Percentiles rank a stretch among this genome's conserved stretches.
phyloP scores from a whole-genome alignment of 1,140 invertebrate species.

The Ericerus pela region DNA sequence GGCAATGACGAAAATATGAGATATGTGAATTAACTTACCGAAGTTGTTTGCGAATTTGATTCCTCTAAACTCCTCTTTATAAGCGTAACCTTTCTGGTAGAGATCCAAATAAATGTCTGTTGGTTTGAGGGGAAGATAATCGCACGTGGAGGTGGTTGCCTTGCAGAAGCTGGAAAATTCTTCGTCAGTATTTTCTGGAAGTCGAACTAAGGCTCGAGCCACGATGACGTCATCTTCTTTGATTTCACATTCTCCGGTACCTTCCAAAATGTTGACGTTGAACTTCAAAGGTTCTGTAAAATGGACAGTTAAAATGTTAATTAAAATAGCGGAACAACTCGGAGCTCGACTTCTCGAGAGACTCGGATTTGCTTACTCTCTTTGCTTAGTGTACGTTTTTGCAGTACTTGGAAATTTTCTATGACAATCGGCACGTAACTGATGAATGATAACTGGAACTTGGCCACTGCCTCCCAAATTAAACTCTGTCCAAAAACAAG shows the following conservation, averaged over 20 bases:
- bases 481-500: background rate
- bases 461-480: constrained; percentile 14
- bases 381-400: background rate
- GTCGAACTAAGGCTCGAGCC: constrained; percentile 9
- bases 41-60: constrained; percentile 7
- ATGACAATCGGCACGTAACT: constrained; percentile 2
- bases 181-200: constrained; percentile 2
- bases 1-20: too few relatives aligned
- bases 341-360: background rate
- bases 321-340: background rate
- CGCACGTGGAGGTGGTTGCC: background rate
- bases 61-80: constrained; percentile 4
- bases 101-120: constrained; percentile 15
- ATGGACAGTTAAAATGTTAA: background rate
- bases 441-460: background rate
- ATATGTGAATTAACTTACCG: constrained; percentile 8
- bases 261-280: constrained; percentile 1
- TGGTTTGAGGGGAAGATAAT: background rate
- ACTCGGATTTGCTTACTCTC: background rate
- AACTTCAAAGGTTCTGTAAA: constrained; percentile 9
- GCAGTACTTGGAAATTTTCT: constrained; percentile 13
- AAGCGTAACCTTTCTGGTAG: constrained; percentile 13
- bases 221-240: background rate
- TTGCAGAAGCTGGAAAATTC: background rate
- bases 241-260: constrained; percentile 14